phyloP scores from a whole-genome alignment of 1,140 invertebrate species.

The Cyclina sinensis region DNA sequence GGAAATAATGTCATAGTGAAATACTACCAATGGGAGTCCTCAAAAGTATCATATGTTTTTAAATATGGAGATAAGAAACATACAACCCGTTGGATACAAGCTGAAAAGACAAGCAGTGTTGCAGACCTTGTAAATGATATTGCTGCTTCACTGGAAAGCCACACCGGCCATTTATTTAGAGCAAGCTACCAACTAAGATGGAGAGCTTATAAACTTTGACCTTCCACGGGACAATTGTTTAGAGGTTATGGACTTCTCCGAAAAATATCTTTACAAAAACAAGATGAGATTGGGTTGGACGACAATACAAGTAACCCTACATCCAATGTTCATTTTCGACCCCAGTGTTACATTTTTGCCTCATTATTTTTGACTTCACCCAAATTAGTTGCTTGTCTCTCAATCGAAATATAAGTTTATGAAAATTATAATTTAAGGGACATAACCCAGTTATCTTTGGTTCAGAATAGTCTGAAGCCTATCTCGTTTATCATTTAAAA shows the following conservation, averaged over 20 bases:
- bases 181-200: conserved; percentile 30
- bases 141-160: neutral
- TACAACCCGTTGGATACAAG: conserved; percentile 26
- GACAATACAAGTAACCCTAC: too few species aligned
- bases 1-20: neutral
- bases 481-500: too few species aligned
- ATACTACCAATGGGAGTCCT: conserved; percentile 22
- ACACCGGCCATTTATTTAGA: conserved; percentile 18
- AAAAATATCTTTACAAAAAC: too few species aligned
- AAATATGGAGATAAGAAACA: neutral
- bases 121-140: conserved; percentile 27
- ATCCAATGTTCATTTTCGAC: too few species aligned
- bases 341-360: too few species aligned
- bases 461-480: too few species aligned
- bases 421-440: too few species aligned
- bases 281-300: too few species aligned
- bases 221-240: conserved; percentile 32
- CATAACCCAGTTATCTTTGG: too few species aligned
- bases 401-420: too few species aligned
- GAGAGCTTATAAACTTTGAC: neutral
- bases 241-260: conserved; percentile 52
- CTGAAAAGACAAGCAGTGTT: conserved; percentile 15
- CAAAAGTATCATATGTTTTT: neutral
- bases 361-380: too few species aligned
- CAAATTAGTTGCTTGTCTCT: too few species aligned